These are phyloP conservation scores for Protodeltote pygarga DNA, from an alignment of 2,888 invertebrate genomes.

Conservation along the genomic window DNA sequence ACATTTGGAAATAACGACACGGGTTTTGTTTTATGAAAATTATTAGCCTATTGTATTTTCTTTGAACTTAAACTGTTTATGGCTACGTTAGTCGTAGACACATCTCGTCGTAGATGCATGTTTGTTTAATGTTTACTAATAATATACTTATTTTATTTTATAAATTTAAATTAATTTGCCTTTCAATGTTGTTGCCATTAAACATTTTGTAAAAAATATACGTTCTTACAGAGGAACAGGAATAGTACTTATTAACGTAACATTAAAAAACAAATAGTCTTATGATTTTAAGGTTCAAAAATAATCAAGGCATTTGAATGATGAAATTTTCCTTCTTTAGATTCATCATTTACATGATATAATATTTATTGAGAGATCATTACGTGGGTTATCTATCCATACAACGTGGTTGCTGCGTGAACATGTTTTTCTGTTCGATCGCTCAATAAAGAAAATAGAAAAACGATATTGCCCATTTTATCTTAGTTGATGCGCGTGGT, in stretches of 20 bases:
- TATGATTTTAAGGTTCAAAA: too few species aligned
- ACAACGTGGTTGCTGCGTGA: constrained; percentile 28
- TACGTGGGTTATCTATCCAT: constrained; percentile 26
- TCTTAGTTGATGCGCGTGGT: too few species aligned
- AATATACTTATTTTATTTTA: background rate
- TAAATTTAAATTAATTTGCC: background rate
- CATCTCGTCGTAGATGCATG: too few species aligned
- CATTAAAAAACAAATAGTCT: too few species aligned
- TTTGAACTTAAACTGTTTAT: too few species aligned
- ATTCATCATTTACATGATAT: constrained; percentile 18
- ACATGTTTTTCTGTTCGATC: constrained; percentile 18
- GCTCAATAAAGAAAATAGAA: background rate
- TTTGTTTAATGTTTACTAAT: too few species aligned
- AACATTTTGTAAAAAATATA: background rate
- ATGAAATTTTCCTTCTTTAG: constrained; percentile 18
- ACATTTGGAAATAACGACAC: too few species aligned
- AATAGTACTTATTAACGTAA: too few species aligned
- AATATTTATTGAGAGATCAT: constrained; percentile 30
- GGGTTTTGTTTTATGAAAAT: too few species aligned
- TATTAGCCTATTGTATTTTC: too few species aligned
- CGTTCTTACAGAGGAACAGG: background rate
- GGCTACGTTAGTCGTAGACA: too few species aligned
- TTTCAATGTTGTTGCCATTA: background rate
- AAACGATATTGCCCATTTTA: too few species aligned
- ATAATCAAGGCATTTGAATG: constrained; percentile 9